Conservation (phyloP, 2,113 vertebrate species). For the Anguilla japonica region DNA sequence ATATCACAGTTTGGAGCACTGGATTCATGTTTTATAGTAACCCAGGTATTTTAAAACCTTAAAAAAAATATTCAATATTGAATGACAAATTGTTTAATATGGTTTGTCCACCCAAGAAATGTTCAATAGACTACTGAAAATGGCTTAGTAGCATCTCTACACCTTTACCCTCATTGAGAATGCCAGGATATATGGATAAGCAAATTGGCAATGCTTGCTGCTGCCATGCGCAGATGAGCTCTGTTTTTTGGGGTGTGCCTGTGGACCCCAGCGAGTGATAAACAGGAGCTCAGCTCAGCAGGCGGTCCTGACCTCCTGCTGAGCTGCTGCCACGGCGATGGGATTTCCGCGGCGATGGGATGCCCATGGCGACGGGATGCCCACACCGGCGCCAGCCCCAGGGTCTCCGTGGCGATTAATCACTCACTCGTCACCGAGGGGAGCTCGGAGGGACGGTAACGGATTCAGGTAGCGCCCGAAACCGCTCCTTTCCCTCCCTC, state of each 20-base stretch:
- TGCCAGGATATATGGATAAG: too few relatives aligned
- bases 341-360: background rate
- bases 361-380: background rate
- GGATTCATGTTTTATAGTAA: too few relatives aligned
- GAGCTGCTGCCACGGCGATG: background rate
- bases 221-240: background rate
- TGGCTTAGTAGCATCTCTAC: too few relatives aligned
- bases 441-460: background rate
- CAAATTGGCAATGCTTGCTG: too few relatives aligned
- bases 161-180: too few relatives aligned
- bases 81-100: too few relatives aligned
- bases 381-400: background rate
- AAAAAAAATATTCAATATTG: too few relatives aligned
- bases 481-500: conserved; percentile 10
- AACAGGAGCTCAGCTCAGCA: background rate
- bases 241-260: background rate
- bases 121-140: too few relatives aligned
- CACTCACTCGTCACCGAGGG: background rate
- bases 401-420: background rate
- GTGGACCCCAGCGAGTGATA: background rate
- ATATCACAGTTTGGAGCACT: too few relatives aligned
- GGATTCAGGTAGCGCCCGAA: background rate
- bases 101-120: too few relatives aligned
- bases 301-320: background rate
- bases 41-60: too few relatives aligned